Percentiles rank a stretch among this genome's conserved stretches.
phyloP scores from a whole-genome alignment of 2,888 invertebrate genomes.

The Tetrapedia diversipes region DNA sequence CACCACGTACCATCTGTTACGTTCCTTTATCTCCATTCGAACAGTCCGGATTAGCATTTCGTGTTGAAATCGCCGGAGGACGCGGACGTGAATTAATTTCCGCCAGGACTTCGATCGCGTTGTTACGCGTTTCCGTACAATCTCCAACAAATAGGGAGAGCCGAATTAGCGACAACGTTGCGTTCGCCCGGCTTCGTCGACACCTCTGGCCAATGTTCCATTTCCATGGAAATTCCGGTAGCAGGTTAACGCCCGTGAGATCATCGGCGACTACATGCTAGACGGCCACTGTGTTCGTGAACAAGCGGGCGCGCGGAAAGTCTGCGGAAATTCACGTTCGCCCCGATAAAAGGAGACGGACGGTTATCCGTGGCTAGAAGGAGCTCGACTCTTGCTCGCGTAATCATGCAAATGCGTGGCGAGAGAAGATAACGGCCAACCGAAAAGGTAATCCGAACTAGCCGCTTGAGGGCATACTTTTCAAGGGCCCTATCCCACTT shows the following conservation, averaged over 20 bases:
- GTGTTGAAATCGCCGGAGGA: slow-evolving; percentile 1
- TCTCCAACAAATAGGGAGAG: slow-evolving; percentile 40
- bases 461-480: slow-evolving; percentile 22
- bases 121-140: slow-evolving; percentile 31
- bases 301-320: slow-evolving; percentile 14
- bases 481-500: not conserved
- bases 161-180: slow-evolving; percentile 52
- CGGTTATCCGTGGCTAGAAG: not conserved
- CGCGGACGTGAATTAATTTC: slow-evolving; percentile 36
- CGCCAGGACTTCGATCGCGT: slow-evolving; percentile 24
- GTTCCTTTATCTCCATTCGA: not conserved
- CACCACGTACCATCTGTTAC: too few species aligned
- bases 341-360: not conserved
- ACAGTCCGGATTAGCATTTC: not conserved
- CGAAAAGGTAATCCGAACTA: slow-evolving; percentile 12
- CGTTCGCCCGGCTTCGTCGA: slow-evolving; percentile 22
- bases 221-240: slow-evolving; percentile 65
- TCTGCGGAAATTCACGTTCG: slow-evolving; percentile 27
- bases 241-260: slow-evolving; percentile 26
- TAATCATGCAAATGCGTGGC: slow-evolving; percentile 40
- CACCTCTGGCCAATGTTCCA: slow-evolving; percentile 42
- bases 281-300: too few species aligned
- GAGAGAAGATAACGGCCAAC: slow-evolving; percentile 11
- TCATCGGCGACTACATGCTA: slow-evolving; percentile 22
- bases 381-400: slow-evolving; percentile 7